These are phyloP conservation scores for rat (Rattus norvegicus) DNA, from an alignment of 2,113 vertebrate genomes.

Conservation along the genomic window DNA sequence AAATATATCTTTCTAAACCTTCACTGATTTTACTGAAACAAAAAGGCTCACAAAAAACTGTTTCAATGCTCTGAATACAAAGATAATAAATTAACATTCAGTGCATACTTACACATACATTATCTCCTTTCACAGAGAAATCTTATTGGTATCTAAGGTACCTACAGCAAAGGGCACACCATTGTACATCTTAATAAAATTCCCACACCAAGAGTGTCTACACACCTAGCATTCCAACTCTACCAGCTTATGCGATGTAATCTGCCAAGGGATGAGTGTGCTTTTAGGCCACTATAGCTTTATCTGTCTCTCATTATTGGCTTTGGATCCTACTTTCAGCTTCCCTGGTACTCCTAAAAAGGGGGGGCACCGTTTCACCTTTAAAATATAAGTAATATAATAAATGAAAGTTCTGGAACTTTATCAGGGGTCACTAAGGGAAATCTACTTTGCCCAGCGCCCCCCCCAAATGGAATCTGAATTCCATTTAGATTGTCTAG, in stretches of 20 bases:
- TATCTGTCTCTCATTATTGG: not conserved
- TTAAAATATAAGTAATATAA: not conserved
- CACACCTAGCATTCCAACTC: not conserved
- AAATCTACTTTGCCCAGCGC: not conserved
- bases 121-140: not conserved
- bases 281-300: too few species aligned
- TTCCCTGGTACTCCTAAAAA: not conserved
- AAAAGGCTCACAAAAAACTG: not conserved
- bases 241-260: not conserved
- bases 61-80: not conserved
- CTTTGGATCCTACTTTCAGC: not conserved
- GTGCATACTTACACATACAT: not conserved
- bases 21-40: not conserved
- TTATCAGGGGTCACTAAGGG: not conserved
- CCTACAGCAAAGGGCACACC: not conserved
- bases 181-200: not conserved
- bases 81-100: not conserved
- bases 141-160: not conserved
- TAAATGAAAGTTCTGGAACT: not conserved
- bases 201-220: not conserved
- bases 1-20: not conserved
- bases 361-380: not conserved
- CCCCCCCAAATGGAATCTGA: not conserved
- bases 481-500: not conserved
- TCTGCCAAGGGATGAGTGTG: not conserved